A percentile compares a stretch with the other conserved stretches of the same genome.
Evolutionary conservation across 2,113 vertebrate species (phyloP).

Genomic region (Bucco capensis): DNA sequence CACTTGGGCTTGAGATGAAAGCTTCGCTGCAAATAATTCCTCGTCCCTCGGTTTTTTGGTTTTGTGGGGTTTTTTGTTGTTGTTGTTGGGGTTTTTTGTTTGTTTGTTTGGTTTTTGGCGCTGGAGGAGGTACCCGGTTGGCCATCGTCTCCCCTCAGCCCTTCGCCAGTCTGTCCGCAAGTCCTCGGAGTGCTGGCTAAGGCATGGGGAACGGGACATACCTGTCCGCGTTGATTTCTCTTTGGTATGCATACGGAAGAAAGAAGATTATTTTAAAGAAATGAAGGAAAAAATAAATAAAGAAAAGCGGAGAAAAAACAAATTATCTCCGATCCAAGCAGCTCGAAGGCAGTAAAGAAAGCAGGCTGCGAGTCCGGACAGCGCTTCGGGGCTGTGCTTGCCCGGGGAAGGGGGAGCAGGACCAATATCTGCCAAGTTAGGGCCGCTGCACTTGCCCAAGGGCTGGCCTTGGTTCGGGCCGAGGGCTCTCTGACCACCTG

Average conservation of each 20-base stretch:
- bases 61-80: background rate
- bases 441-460: background rate
- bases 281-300: background rate
- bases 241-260: background rate
- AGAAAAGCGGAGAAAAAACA: background rate
- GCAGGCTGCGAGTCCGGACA: background rate
- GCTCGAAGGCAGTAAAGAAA: background rate
- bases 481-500: background rate
- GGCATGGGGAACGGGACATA: background rate
- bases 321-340: background rate
- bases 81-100: background rate
- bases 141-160: background rate
- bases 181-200: background rate
- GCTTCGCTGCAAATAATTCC: slow-evolving; percentile 18
- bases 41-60: background rate
- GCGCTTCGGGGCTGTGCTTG: background rate
- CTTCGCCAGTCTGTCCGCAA: background rate
- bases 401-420: background rate
- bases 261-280: background rate
- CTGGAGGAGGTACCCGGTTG: background rate
- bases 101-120: background rate
- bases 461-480: too few species aligned
- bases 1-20: background rate
- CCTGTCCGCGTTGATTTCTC: background rate
- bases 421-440: background rate